Evolutionary conservation across 2,113 vertebrate species (phyloP).

Genomic region (Rousettus leschenaultii): DNA sequence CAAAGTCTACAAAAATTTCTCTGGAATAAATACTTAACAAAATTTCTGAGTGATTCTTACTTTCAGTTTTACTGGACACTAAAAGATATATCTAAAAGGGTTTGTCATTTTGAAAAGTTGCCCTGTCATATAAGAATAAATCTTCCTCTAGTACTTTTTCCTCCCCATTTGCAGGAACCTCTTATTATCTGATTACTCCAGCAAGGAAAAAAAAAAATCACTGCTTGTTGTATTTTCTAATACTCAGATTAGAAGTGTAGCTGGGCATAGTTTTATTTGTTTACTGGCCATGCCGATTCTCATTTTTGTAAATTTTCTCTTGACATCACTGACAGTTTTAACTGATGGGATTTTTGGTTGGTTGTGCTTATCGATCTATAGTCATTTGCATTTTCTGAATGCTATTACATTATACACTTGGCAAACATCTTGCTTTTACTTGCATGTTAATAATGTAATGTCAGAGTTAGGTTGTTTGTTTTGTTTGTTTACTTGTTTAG

Average conservation of each 20-base stretch:
- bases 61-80: not conserved
- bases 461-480: not conserved
- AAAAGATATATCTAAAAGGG: not conserved
- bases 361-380: not conserved
- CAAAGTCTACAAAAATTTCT: not conserved
- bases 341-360: not conserved
- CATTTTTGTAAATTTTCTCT: not conserved
- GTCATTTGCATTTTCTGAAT: not conserved
- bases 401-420: not conserved
- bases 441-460: not conserved
- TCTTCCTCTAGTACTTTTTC: not conserved
- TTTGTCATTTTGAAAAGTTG: not conserved
- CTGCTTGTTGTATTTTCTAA: not conserved
- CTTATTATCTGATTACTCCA: not conserved
- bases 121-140: not conserved
- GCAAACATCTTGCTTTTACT: not conserved
- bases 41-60: not conserved
- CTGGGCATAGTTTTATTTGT: not conserved
- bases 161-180: not conserved
- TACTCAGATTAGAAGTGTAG: not conserved
- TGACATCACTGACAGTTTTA: not conserved
- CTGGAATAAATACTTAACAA: not conserved
- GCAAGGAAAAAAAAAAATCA: not conserved
- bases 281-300: not conserved
- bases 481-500: not conserved